Percentiles rank a stretch among this genome's conserved stretches.
phyloP scores from a whole-genome alignment of 2,888 invertebrate species.

The Allophyes oxyacanthae region DNA sequence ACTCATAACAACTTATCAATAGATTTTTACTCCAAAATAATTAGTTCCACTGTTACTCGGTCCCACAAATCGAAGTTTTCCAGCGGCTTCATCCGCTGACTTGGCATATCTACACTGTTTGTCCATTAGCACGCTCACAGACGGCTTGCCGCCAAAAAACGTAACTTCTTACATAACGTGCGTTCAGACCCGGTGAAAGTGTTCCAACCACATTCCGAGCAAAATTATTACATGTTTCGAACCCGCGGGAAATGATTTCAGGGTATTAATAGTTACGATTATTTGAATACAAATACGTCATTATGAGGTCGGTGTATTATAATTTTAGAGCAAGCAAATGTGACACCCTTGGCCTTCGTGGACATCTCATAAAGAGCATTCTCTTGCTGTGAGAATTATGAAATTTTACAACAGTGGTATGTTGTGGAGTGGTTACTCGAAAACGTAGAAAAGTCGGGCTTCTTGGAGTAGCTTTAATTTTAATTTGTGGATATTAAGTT shows the following conservation, averaged over 20 bases:
- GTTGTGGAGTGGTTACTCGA: no score
- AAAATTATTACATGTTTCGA: conserved; percentile 48
- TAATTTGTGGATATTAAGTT: no score
- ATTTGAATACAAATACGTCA: background rate
- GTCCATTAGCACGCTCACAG: conserved; percentile 57
- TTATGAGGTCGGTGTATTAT: background rate
- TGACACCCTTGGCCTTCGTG: background rate
- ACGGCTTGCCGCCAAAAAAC: conserved; percentile 79
- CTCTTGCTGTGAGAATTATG: background rate
- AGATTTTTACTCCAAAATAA: no score
- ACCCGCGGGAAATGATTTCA: conserved; percentile 35
- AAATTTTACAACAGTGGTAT: no score
- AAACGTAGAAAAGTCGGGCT: no score
- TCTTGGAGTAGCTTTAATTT: no score
- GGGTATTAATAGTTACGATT: conserved; percentile 23
- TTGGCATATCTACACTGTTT: conserved; percentile 31
- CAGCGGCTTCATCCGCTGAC: conserved; percentile 20
- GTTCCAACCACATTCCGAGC: conserved; percentile 69
- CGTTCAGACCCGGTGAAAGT: conserved; percentile 74
- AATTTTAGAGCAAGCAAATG: no score
- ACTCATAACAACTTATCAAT: no score
- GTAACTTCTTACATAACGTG: conserved; percentile 56
- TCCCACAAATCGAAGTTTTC: conserved; percentile 2
- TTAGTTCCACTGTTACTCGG: no score
- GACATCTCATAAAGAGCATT: background rate